These are phyloP conservation scores for Dysmachus trigonus DNA, from an alignment of 2,888 invertebrate genomes.

Conservation along the genomic window DNA sequence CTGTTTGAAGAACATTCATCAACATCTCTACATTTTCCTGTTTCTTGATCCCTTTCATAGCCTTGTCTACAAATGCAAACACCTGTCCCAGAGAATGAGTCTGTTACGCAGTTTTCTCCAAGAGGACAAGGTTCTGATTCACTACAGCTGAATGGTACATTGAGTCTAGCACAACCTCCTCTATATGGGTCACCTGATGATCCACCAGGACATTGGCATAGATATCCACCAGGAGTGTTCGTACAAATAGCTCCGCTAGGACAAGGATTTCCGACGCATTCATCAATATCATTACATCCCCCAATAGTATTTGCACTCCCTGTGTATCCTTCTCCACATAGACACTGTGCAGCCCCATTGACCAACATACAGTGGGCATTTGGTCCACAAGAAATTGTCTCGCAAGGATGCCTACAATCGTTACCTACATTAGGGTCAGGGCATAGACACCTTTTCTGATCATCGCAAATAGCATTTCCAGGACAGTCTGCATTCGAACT, in stretches of 20 bases:
- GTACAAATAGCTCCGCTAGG: conserved; percentile 86
- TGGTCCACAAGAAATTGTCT: conserved; percentile 82
- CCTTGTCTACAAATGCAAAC: conserved; percentile 92
- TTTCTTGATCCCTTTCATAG: conserved; percentile 78
- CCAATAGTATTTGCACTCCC: conserved; percentile 69
- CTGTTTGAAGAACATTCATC: conserved; percentile 83
- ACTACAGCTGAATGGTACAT: conserved; percentile 75
- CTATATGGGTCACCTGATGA: conserved; percentile 82
- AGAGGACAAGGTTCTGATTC: conserved; percentile 79
- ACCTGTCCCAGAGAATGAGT: conserved; percentile 76
- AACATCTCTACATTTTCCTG: conserved; percentile 82
- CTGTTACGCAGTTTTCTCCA: conserved; percentile 86
- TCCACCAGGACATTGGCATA: conserved; percentile 88
- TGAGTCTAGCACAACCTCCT: conserved; percentile 77
- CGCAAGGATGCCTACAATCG: conserved; percentile 93
- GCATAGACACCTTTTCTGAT: conserved; percentile 81
- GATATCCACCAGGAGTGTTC: conserved; percentile 85
- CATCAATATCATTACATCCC: conserved; percentile 89
- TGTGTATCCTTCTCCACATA: conserved; percentile 83
- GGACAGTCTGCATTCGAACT: conserved; percentile 81
- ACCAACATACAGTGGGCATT: conserved; percentile 90
- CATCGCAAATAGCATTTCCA: conserved; percentile 87
- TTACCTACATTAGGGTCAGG: conserved; percentile 92
- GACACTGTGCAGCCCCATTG: conserved; percentile 83
- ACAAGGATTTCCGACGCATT: conserved; percentile 85